Percentiles rank a stretch among this genome's conserved stretches.
phyloP scores from a whole-genome alignment of 2,797 vertebrate species.

The Syngnathus rostellatus region DNA sequence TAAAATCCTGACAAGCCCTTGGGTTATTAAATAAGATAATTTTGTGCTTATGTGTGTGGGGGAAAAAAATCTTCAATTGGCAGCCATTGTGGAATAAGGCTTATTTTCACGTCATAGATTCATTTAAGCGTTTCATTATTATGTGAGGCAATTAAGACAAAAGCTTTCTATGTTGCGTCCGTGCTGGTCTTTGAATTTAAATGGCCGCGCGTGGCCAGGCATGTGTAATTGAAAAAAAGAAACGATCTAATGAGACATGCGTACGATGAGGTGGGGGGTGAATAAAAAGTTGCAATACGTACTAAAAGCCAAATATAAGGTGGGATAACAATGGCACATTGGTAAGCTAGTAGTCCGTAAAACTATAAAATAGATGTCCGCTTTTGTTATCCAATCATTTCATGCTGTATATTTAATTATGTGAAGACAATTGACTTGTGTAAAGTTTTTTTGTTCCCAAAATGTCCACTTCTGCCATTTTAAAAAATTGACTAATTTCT shows the following conservation, averaged over 20 bases:
- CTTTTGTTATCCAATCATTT: no score
- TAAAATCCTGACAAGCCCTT: background rate
- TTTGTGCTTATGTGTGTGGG: background rate
- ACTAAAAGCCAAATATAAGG: background rate
- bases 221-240: conserved; percentile 9
- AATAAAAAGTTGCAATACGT: background rate
- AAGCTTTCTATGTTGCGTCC: background rate
- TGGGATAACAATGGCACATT: background rate
- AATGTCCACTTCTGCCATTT: no score
- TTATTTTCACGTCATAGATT: conserved; percentile 25
- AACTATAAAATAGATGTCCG: background rate
- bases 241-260: background rate
- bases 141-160: conserved; percentile 25
- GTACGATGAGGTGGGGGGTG: background rate
- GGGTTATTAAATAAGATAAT: conserved; percentile 32
- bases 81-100: conserved; percentile 19
- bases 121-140: conserved; percentile 30
- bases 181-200: conserved; percentile 9
- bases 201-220: conserved; percentile 12
- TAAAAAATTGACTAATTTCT: no score
- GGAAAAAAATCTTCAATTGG: conserved; percentile 9
- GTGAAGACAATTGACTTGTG: no score
- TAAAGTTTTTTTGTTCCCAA: no score
- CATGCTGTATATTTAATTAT: no score
- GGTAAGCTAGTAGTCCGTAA: background rate